Evolutionary conservation across 2,797 vertebrate species (phyloP).

Genomic region (Chanos chanos): DNA sequence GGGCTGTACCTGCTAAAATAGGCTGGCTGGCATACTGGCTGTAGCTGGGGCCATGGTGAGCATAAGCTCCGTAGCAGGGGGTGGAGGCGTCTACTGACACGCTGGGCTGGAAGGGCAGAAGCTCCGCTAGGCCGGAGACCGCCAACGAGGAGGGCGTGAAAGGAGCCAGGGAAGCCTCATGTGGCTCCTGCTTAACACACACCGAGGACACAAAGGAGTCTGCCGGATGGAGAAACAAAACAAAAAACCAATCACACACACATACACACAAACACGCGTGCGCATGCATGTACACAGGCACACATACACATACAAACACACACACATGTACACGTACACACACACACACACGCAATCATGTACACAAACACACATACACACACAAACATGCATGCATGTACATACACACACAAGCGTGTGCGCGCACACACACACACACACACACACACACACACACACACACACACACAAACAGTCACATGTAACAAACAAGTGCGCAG

Average conservation of each 20-base stretch:
- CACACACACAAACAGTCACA: constrained; percentile 34
- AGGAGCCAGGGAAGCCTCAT: constrained; percentile 89
- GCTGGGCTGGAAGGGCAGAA: constrained; percentile 85
- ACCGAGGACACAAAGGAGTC: constrained; percentile 80
- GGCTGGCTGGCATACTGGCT: constrained; percentile 85
- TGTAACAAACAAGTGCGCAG: constrained; percentile 25
- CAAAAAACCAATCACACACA: constrained; percentile 48
- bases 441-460: constrained; percentile 42
- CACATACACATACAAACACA: constrained; percentile 53
- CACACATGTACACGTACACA: constrained; percentile 6
- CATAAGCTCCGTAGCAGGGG: constrained; percentile 81
- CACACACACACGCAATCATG: not conserved
- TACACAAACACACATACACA: too few relatives aligned
- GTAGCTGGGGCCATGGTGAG: constrained; percentile 79
- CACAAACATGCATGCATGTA: not conserved
- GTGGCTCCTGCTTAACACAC: constrained; percentile 89
- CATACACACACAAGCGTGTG: not conserved
- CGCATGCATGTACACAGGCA: constrained; percentile 32
- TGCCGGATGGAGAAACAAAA: constrained; percentile 63
- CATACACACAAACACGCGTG: constrained; percentile 49
- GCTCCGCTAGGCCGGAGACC: constrained; percentile 79
- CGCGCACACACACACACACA: constrained; percentile 36
- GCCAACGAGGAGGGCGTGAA: constrained; percentile 84
- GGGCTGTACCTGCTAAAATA: constrained; percentile 83
- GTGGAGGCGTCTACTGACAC: constrained; percentile 85